A percentile compares a stretch with the other conserved stretches of the same genome.
Conservation (phyloP, 2,113 vertebrate species). For the Alces alces region DNA sequence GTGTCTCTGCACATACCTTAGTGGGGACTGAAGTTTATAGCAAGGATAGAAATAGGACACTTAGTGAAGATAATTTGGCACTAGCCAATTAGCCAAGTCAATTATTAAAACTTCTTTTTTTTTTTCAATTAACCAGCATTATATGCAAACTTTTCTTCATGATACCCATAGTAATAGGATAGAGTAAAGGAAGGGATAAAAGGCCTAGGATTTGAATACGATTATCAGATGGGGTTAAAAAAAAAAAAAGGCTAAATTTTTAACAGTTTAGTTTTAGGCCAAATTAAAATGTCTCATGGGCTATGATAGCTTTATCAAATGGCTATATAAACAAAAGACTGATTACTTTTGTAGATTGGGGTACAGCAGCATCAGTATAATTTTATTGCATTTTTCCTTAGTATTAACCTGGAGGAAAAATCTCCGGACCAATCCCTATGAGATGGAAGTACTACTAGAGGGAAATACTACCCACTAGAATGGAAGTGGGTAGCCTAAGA, state of each 20-base stretch:
- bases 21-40: background rate
- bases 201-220: background rate
- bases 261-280: background rate
- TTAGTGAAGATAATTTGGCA: background rate
- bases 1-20: background rate
- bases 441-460: background rate
- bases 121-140: background rate
- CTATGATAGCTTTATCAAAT: background rate
- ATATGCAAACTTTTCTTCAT: background rate
- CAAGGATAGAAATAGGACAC: background rate
- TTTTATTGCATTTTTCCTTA: background rate
- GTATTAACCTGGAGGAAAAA: background rate
- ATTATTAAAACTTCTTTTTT: background rate
- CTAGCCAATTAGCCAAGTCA: background rate
- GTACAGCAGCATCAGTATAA: background rate
- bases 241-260: background rate
- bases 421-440: background rate
- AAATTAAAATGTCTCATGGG: background rate
- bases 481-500: background rate
- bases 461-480: background rate
- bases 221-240: background rate
- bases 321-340: background rate
- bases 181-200: background rate
- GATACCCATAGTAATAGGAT: background rate
- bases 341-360: background rate